phyloP scores from a whole-genome alignment of 2,113 vertebrate species.

The Muntiacus muntjak region DNA sequence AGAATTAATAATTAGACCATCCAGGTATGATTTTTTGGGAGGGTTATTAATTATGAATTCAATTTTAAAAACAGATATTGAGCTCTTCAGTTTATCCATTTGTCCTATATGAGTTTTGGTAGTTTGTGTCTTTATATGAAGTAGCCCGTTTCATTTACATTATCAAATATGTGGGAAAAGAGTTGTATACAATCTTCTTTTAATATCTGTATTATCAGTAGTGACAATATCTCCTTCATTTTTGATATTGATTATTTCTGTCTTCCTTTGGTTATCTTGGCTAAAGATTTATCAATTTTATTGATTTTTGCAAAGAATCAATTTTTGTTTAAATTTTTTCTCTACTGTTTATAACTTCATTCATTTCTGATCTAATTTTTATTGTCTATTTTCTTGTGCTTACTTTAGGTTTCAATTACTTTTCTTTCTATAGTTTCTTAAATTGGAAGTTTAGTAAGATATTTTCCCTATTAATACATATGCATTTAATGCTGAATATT shows the following conservation, averaged over 20 bases:
- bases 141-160: neutral
- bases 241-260: neutral
- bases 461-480: neutral
- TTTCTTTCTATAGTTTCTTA: neutral
- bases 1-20: neutral
- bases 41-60: neutral
- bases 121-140: neutral
- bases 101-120: neutral
- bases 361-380: neutral
- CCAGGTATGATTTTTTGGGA: neutral
- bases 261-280: neutral
- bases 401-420: neutral
- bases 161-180: neutral
- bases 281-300: neutral
- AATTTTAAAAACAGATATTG: neutral
- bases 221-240: neutral
- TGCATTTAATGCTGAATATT: neutral
- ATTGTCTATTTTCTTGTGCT: neutral
- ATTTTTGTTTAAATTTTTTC: neutral
- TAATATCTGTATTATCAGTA: neutral
- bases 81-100: neutral
- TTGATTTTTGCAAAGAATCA: neutral
- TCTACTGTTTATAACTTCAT: neutral
- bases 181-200: neutral
- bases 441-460: neutral